Base-by-base conservation (phyloP, 2,888 invertebrate species). In the Coleophora flavipennella region DNA sequence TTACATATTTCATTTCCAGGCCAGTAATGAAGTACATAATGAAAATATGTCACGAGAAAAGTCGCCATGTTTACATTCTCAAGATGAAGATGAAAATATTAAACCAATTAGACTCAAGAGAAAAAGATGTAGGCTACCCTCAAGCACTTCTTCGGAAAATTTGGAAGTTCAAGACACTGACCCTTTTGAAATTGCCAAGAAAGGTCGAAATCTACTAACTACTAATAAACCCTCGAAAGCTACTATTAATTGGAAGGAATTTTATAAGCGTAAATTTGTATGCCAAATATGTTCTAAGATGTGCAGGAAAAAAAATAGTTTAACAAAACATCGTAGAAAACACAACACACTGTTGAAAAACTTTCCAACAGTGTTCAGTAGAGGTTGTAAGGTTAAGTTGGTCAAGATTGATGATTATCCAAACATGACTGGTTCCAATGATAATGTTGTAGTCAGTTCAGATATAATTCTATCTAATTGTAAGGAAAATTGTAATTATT, bases 321-420 rank as follows among this genome's bases (percentile, higher is more conserved):
- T 62, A 8, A 36, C 27, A 1, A 48, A 34, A 34, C 66, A 70
- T 43, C 33, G 52, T 9, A 42, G 13, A 6, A 45, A 40, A 33
- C 67, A 70, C 42, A 45, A 40, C 6, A 39, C 33, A 1, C 40
- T 71, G 3, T 51, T 53, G 34, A 28, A 14, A 13, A 62, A 54
- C 37, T 57, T 65, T 49, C 41, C 44, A 33, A 36, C 54, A 38
- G 44, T 67, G 36, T 53, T 72, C 10, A 60, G 58, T 9, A 51
- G 40, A 36, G 39, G 54, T 35, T 75, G 73, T 45, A 47, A 45
- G 38, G 68, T 83, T 1, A 41, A 38, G 13, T 44, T 84, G 12
- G 44, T 53, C 26, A 79, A 66, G 57, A 36, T 62, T 31, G 76
- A 77, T 45, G 40, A 44, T 1, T 61, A 59, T 46, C 55, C 58